Evolutionary conservation across 2,888 invertebrate species (phyloP).

Genomic region (Erynnis tages): DNA sequence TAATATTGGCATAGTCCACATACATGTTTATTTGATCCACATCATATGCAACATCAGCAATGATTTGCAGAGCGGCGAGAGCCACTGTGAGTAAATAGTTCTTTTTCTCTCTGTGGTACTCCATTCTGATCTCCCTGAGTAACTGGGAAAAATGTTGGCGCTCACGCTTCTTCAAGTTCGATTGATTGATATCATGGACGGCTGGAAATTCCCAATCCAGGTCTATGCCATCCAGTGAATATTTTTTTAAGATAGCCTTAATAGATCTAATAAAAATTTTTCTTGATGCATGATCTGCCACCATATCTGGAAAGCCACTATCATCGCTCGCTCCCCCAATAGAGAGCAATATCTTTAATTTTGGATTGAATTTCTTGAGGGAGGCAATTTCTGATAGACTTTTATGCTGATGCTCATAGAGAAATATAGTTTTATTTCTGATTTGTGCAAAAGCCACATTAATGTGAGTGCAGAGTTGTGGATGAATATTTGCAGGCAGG

Average conservation of each 20-base stretch:
- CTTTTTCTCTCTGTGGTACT: constrained; percentile 82
- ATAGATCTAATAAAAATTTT: constrained; percentile 83
- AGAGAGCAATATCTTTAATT: constrained; percentile 89
- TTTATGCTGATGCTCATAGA: constrained; percentile 66
- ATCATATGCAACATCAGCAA: constrained; percentile 89
- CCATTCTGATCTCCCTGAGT: constrained; percentile 86
- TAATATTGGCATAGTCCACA: constrained; percentile 93
- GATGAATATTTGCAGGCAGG: constrained; percentile 82
- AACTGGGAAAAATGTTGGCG: constrained; percentile 88
- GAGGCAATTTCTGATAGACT: constrained; percentile 64
- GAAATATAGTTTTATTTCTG: constrained; percentile 80
- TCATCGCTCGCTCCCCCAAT: constrained; percentile 84
- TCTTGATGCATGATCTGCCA: constrained; percentile 85
- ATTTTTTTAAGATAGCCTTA: constrained; percentile 73
- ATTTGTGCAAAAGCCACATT: constrained; percentile 89
- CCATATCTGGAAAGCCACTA: constrained; percentile 87
- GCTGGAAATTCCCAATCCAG: constrained; percentile 95
- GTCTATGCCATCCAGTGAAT: constrained; percentile 86
- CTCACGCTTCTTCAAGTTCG: constrained; percentile 62
- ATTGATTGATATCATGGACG: constrained; percentile 55
- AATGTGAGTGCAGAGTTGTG: constrained; percentile 90
- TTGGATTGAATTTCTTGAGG: constrained; percentile 82
- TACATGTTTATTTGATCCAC: constrained; percentile 89
- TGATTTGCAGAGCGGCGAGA: constrained; percentile 88
- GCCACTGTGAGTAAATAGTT: constrained; percentile 87